These are phyloP conservation scores for Tauraco hartlaubi DNA, from an alignment of 2,797 vertebrate species.

Conservation along the genomic window DNA sequence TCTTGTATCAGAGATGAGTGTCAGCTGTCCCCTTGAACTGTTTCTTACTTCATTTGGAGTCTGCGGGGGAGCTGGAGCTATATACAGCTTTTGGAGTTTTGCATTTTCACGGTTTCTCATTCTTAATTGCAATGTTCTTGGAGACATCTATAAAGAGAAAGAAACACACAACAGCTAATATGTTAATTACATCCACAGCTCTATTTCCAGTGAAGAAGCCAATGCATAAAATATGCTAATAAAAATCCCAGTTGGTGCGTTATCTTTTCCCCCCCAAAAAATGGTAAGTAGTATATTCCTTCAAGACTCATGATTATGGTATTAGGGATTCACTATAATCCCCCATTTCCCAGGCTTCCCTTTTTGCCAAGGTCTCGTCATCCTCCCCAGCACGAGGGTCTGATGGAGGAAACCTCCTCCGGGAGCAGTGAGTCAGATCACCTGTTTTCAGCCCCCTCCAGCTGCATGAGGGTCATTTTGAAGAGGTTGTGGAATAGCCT, in stretches of 20 bases:
- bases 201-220: background rate
- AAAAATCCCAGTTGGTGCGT: background rate
- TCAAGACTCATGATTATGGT: background rate
- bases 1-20: background rate
- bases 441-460: background rate
- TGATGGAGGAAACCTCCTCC: background rate
- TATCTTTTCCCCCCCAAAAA: background rate
- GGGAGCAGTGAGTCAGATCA: background rate
- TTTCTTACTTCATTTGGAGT: background rate
- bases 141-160: background rate
- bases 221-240: slow-evolving; percentile 1
- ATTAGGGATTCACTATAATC: background rate
- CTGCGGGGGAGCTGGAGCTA: background rate
- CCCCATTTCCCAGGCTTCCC: background rate
- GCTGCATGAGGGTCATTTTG: background rate
- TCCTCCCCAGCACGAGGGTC: background rate
- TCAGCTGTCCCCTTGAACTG: background rate
- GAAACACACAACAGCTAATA: background rate
- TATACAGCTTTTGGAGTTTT: background rate
- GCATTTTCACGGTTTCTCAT: background rate
- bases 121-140: background rate
- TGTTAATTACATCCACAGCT: background rate
- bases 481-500: background rate
- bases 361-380: background rate
- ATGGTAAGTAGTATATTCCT: background rate